A percentile compares a stretch with the other conserved stretches of the same genome.
phyloP scores from a whole-genome alignment of 2,797 vertebrate genomes.

The Alca torda region DNA sequence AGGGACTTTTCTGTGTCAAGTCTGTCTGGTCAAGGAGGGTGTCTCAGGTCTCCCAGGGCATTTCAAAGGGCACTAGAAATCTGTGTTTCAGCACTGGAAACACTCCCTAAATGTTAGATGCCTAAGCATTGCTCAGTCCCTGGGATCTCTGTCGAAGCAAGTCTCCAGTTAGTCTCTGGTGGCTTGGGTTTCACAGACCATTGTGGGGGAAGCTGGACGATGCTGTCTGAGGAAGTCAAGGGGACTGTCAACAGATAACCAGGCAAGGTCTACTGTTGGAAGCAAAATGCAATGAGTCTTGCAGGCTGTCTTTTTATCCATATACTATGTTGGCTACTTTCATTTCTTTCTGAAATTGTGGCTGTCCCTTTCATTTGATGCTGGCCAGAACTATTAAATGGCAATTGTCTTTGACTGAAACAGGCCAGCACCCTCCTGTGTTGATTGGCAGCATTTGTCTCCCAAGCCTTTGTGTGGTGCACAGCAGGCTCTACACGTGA shows the following conservation, averaged over 20 bases:
- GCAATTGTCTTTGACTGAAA: not conserved
- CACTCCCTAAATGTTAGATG: not conserved
- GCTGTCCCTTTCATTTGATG: not conserved
- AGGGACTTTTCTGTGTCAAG: not conserved
- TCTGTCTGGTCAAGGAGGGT: not conserved
- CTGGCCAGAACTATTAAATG: not conserved
- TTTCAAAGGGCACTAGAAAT: not conserved
- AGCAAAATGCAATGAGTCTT: not conserved
- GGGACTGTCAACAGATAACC: not conserved
- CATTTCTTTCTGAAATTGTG: not conserved
- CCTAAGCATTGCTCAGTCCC: not conserved
- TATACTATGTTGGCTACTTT: not conserved
- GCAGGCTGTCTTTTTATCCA: not conserved
- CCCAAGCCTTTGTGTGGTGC: not conserved
- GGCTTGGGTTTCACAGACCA: not conserved
- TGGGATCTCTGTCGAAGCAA: fast-evolving
- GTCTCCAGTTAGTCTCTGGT: not conserved
- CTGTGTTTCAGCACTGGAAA: not conserved
- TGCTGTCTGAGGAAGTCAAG: not conserved
- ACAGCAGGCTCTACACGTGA: not conserved
- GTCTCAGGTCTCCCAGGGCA: not conserved
- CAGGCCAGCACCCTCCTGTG: not conserved
- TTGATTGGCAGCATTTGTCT: not conserved
- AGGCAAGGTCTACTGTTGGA: not conserved
- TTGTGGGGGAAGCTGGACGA: not conserved